These are phyloP conservation scores for Micrasema minimum DNA, from an alignment of 1,140 invertebrate genomes.

Conservation along the genomic window DNA sequence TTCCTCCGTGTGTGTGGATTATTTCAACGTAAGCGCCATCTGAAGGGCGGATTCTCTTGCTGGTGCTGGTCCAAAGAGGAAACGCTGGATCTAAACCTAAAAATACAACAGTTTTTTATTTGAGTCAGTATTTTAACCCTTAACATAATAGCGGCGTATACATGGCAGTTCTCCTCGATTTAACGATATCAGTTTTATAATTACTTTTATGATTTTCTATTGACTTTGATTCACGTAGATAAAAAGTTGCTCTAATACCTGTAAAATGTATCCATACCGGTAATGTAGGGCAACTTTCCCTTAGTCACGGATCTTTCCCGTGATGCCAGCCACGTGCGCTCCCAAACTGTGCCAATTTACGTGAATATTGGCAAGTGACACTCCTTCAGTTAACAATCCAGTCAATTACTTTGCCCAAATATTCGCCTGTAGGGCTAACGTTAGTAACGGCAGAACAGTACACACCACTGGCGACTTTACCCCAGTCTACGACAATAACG, in stretches of 20 bases:
- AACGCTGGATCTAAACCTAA: constrained; percentile 54
- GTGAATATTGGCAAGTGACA: constrained; percentile 56
- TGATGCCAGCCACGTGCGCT: constrained; percentile 68
- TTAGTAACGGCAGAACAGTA: constrained; percentile 65
- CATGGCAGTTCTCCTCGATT: too few relatives aligned
- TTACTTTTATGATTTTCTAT: too few relatives aligned
- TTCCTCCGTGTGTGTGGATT: constrained; percentile 75
- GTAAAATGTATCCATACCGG: constrained; percentile 10
- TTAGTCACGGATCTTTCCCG: constrained; percentile 54
- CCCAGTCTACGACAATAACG: constrained; percentile 70
- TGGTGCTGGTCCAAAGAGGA: constrained; percentile 56
- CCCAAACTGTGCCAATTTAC: constrained; percentile 71
- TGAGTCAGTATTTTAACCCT: too few relatives aligned
- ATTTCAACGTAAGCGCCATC: constrained; percentile 80
- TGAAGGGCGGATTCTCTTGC: constrained; percentile 54
- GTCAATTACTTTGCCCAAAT: constrained; percentile 66
- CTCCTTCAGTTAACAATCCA: constrained; percentile 59
- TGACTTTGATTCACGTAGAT: too few relatives aligned
- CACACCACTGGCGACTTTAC: constrained; percentile 56
- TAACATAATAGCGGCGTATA: too few relatives aligned
- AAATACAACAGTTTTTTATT: too few relatives aligned
- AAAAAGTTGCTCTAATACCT: too few relatives aligned
- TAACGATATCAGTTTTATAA: too few relatives aligned
- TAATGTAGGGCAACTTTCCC: constrained; percentile 16
- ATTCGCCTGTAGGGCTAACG: constrained; percentile 66